Percentiles rank a stretch among this genome's conserved stretches.
These are phyloP conservation scores for Virgularia gustaviana DNA, from an alignment of 92 coral and sea anemone species.

Conservation along the genomic window DNA sequence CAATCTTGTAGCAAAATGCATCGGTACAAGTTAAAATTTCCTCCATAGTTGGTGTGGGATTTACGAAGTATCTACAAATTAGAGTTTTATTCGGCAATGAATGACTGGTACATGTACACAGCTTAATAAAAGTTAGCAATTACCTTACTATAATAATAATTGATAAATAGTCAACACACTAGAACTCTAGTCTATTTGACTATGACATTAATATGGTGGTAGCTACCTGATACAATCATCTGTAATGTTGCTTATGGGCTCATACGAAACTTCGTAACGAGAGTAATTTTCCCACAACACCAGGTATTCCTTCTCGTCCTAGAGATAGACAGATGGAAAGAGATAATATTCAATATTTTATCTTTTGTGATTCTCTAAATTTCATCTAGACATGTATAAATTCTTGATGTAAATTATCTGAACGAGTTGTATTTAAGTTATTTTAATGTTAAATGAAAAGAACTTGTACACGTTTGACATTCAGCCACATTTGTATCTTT, in stretches of 20 bases:
- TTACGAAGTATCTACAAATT: slow-evolving; percentile 1
- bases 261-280: neutral
- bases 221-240: slow-evolving; percentile 19
- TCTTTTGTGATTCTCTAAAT: neutral
- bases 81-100: no score
- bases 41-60: neutral
- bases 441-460: neutral
- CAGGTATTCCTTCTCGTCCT: slow-evolving; percentile 10
- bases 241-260: neutral
- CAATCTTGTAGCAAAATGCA: neutral
- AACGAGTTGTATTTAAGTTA: neutral
- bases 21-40: neutral
- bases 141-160: neutral
- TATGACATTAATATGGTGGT: neutral
- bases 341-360: neutral
- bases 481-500: no score
- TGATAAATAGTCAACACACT: neutral
- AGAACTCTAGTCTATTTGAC: neutral
- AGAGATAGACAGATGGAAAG: neutral
- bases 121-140: no score
- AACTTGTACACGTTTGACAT: no score
- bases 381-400: neutral
- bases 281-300: slow-evolving; percentile 4
- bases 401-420: neutral
- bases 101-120: no score